These are phyloP conservation scores for Drosophila parthenogenetica DNA, from an alignment of 2,888 invertebrate species.

Conservation along the genomic window DNA sequence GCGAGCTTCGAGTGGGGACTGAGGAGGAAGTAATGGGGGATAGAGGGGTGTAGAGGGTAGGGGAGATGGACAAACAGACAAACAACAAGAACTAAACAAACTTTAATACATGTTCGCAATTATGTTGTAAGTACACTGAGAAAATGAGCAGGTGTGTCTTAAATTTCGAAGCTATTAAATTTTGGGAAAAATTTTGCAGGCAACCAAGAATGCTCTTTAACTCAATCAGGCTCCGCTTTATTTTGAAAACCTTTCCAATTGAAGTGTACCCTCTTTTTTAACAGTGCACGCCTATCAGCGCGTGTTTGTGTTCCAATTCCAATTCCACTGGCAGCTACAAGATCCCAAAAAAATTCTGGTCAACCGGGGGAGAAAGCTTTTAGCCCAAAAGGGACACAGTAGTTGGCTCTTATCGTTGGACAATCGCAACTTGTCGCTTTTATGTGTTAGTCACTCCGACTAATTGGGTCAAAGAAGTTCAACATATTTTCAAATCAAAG, in stretches of 20 bases:
- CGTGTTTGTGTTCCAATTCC: slow-evolving; percentile 55
- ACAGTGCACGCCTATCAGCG: slow-evolving; percentile 21
- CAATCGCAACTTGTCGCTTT: slow-evolving; percentile 65
- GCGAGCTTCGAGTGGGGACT: neutral
- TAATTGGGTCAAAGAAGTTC: slow-evolving; percentile 69
- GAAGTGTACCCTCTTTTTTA: neutral
- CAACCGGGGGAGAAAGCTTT: slow-evolving; percentile 53
- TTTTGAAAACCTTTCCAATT: no score
- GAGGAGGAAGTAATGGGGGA: slow-evolving; percentile 13
- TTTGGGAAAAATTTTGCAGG: no score
- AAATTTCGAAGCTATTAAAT: neutral
- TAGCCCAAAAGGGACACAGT: slow-evolving; percentile 53
- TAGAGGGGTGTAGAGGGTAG: slow-evolving; percentile 8
- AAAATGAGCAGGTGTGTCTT: neutral
- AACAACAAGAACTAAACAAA: slow-evolving; percentile 40
- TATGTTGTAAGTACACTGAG: slow-evolving; percentile 26
- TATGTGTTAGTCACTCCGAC: slow-evolving; percentile 69
- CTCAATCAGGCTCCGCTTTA: no score
- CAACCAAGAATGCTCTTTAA: no score
- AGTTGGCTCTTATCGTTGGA: slow-evolving; percentile 44
- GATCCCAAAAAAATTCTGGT: slow-evolving; percentile 5
- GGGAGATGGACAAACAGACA: slow-evolving; percentile 17
- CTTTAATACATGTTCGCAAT: slow-evolving; percentile 52
- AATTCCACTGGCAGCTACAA: slow-evolving; percentile 10
- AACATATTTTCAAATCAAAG: slow-evolving; percentile 72